These are phyloP conservation scores for Drosophila pseudotakahashii DNA, from an alignment of 2,888 invertebrate species.

Conservation along the genomic window DNA sequence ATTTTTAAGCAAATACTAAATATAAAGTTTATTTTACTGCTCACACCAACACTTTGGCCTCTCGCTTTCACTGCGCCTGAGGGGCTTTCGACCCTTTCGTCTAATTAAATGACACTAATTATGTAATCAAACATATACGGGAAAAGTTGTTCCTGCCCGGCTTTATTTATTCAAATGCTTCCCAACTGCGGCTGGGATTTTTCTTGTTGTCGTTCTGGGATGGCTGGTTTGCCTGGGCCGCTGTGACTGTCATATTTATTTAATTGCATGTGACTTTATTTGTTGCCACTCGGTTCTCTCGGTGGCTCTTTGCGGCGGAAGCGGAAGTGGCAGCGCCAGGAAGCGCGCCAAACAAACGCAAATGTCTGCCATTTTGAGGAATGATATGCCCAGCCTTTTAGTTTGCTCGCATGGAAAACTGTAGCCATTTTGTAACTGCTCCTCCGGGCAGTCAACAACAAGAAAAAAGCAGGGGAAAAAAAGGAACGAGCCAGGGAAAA, in stretches of 20 bases:
- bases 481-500: conserved; percentile 24
- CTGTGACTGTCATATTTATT: conserved; percentile 71
- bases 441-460: conserved; percentile 33
- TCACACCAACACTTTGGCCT: background rate
- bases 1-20: background rate
- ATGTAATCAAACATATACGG: conserved; percentile 57
- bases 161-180: conserved; percentile 44
- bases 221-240: conserved; percentile 3
- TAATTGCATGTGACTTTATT: conserved; percentile 75
- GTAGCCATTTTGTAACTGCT: conserved; percentile 42
- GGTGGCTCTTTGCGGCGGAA: conserved; percentile 54
- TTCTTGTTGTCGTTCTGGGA: conserved; percentile 21
- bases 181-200: conserved; percentile 22
- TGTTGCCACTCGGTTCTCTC: conserved; percentile 34
- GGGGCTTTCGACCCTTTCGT: conserved; percentile 7
- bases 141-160: conserved; percentile 31
- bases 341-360: conserved; percentile 79
- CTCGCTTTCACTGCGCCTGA: conserved; percentile 1
- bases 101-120: conserved; percentile 61
- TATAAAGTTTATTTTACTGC: background rate
- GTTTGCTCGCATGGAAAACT: conserved; percentile 54
- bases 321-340: conserved; percentile 79
- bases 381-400: conserved; percentile 64
- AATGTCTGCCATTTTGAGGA: conserved; percentile 79
- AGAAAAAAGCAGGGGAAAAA: background rate